Base-by-base conservation (phyloP, 2,797 vertebrate genomes). In the Oreortyx pictus region DNA sequence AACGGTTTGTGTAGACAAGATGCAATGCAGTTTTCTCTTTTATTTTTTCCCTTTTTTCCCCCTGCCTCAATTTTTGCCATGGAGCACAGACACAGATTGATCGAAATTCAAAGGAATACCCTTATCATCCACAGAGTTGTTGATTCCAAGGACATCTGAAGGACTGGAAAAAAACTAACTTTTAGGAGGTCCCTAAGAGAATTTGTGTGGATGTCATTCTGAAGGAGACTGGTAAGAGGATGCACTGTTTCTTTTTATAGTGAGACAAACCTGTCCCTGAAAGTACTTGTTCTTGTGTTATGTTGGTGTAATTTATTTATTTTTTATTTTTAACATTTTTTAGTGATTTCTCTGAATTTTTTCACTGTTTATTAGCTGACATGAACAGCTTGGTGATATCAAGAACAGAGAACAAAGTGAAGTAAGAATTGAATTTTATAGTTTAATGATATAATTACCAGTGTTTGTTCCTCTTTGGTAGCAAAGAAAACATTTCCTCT, bases 31-130 rank as follows among this genome's bases (percentile, higher is more conserved):
- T 2, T 43, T 6, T 10, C 3, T 44, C 17, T 57, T 52, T 39
- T 88, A n/a, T 82, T 67, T n/a, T 43, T 60, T 20, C 15, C 4
- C 15, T 10, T 37, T 74, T 87, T 59, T 33, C 1, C 12, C 8
- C n/a, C 10, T 50, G 2, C 9, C 3, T 2, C 2, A 43, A 7
- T 41, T 2, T 12, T 18, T 72, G 6, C 11, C 31, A 37, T 5
- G 67, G 31, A 67, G 6, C n/a, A 41, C 19, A 54, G 9, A 3
- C 37, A 76, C 2, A 35, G 37, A 61, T 52, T 31, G 12, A 3
- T 19, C 17, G 14, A n/a, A 33, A 24, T 77, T 5, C 33, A 20
- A 7, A 1, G 4, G 9, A 3, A 1, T 4, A 27, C 4, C 0
- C 1, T 11, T 43, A 79, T 22, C 16, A 52, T 4, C 6, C 9